These are phyloP conservation scores for Cosmopolites sordidus DNA, from an alignment of 2,888 invertebrate genomes.

Conservation along the genomic window DNA sequence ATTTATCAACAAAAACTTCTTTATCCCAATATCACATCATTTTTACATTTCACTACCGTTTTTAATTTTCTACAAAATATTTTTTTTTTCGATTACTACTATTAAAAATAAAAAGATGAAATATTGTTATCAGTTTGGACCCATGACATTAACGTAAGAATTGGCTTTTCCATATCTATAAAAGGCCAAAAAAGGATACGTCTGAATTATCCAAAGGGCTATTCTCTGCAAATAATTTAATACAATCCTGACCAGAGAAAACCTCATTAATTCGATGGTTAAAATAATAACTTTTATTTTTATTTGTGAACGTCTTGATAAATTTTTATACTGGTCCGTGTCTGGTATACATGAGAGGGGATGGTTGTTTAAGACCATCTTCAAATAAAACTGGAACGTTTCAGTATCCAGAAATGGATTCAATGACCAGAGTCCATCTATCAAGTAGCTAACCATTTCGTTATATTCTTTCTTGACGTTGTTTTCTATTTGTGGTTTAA, in stretches of 20 bases:
- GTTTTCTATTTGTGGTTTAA: constrained; percentile 57
- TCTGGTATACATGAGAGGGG: constrained; percentile 15
- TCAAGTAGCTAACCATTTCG: constrained; percentile 58
- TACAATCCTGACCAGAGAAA: constrained; percentile 53
- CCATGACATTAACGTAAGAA: constrained; percentile 9
- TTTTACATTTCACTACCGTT: too few species aligned
- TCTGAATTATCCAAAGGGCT: constrained; percentile 58
- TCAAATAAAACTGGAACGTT: constrained; percentile 52
- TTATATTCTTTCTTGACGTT: constrained; percentile 50
- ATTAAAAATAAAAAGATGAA: too few species aligned
- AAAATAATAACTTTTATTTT: constrained; percentile 25
- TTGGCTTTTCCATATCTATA: constrained; percentile 54
- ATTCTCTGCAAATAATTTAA: constrained; percentile 59
- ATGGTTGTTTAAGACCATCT: constrained; percentile 28
- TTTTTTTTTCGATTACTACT: too few species aligned
- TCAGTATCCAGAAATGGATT: constrained; percentile 59
- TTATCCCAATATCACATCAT: too few species aligned
- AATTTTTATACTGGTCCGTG: constrained; percentile 18
- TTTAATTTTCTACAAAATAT: too few species aligned
- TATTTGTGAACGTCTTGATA: constrained; percentile 24
- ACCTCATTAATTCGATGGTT: constrained; percentile 30
- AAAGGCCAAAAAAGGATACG: constrained; percentile 66
- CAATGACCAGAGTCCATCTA: constrained; percentile 66
- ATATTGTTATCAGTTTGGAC: constrained; percentile 5
- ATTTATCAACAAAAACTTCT: too few species aligned